Conservation (phyloP, 2,113 vertebrate species). For the Syngnathoides biaculeatus region DNA sequence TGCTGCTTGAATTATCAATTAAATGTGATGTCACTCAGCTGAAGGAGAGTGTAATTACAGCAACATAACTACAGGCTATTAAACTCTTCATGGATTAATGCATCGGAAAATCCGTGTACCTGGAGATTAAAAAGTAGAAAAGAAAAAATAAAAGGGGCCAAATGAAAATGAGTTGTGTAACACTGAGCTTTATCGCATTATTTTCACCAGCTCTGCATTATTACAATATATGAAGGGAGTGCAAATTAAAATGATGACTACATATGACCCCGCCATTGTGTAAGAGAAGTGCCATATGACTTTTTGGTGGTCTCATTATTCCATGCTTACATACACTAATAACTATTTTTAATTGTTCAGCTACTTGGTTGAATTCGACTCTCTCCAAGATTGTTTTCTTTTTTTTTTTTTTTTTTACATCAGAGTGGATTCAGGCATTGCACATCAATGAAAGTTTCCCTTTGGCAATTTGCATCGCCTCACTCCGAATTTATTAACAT, state of each 20-base stretch:
- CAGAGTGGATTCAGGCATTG: constrained; percentile 7
- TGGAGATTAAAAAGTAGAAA: background rate
- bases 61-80: constrained; percentile 20
- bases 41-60: constrained; percentile 29
- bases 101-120: constrained; percentile 8
- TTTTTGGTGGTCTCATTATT: background rate
- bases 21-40: constrained; percentile 22
- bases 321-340: background rate
- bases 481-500: constrained; percentile 10
- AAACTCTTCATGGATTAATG: constrained; percentile 27
- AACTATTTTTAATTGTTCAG: background rate
- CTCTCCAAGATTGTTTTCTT: background rate
- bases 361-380: background rate
- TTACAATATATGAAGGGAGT: background rate
- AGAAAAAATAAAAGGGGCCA: constrained; percentile 6
- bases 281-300: background rate
- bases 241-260: background rate
- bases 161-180: constrained; percentile 1
- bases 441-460: constrained; percentile 27
- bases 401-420: constrained; percentile 13
- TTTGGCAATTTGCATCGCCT: constrained; percentile 13
- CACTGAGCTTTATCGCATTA: background rate
- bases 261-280: background rate
- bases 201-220: background rate
- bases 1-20: constrained; percentile 39